phyloP scores from a whole-genome alignment of 2,797 vertebrate species.

The Acropternis orthonyx region DNA sequence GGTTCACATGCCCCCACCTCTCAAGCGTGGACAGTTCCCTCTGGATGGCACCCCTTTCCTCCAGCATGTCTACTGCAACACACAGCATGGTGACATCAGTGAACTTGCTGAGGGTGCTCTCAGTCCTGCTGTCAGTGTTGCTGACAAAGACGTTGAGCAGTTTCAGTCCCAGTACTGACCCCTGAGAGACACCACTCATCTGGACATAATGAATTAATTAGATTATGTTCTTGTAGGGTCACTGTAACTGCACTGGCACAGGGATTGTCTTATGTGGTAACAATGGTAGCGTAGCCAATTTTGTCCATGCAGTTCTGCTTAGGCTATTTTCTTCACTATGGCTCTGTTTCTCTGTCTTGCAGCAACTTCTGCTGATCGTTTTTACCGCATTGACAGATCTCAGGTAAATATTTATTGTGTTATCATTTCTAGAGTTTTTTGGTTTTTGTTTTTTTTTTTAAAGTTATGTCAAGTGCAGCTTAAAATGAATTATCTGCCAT shows the following conservation, averaged over 20 bases:
- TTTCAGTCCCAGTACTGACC: neutral
- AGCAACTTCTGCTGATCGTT: constrained; percentile 96
- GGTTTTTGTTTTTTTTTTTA: neutral
- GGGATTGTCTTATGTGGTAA: neutral
- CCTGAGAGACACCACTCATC: neutral
- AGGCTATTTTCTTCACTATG: neutral
- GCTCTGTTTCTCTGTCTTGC: constrained; percentile 23
- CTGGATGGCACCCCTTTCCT: neutral
- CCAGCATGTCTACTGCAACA: neutral
- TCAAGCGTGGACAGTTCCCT: neutral
- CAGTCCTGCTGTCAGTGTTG: neutral
- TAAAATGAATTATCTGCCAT: neutral
- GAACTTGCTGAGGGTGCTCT: neutral
- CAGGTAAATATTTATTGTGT: constrained; percentile 80
- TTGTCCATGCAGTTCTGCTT: neutral
- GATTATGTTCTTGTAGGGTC: neutral
- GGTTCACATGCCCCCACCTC: neutral
- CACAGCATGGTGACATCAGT: neutral
- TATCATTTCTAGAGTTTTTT: neutral
- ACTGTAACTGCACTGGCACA: neutral
- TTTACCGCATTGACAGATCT: constrained; percentile 98
- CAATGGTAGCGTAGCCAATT: neutral
- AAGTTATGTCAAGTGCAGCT: neutral
- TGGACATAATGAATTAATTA: neutral
- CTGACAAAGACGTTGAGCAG: neutral